Percentiles rank a stretch among this genome's conserved stretches.
phyloP scores from a whole-genome alignment of 2,113 vertebrate genomes.

The Rhinoderma darwinii region DNA sequence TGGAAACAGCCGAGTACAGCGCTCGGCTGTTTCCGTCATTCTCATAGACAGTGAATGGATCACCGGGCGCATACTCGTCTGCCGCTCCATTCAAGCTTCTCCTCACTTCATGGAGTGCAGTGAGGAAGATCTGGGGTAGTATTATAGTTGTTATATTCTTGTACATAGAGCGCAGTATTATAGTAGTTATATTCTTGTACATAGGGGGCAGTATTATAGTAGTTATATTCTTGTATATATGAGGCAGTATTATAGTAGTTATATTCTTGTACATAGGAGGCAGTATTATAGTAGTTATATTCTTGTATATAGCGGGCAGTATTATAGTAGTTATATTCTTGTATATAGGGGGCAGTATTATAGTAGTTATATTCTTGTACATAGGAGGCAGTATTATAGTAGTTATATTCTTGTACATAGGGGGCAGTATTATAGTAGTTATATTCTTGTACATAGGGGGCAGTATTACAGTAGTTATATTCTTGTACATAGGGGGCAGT shows the following conservation, averaged over 20 bases:
- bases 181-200: background rate
- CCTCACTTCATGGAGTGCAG: too few species aligned
- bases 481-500: background rate
- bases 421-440: background rate
- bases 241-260: slow-evolving; percentile 3
- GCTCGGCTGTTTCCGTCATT: too few species aligned
- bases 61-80: too few species aligned
- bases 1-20: too few species aligned
- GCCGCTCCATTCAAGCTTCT: too few species aligned
- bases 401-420: slow-evolving; percentile 13
- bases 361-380: slow-evolving; percentile 16
- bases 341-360: background rate
- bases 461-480: slow-evolving; percentile 16
- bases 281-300: slow-evolving; percentile 17
- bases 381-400: background rate
- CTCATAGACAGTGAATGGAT: too few species aligned
- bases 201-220: slow-evolving; percentile 6
- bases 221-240: slow-evolving; percentile 4
- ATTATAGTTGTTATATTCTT: slow-evolving; percentile 9
- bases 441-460: background rate
- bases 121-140: background rate
- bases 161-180: slow-evolving; percentile 2
- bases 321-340: slow-evolving; percentile 14
- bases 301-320: background rate
- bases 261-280: slow-evolving; percentile 5